These are phyloP conservation scores for Dugesia japonica DNA, from an alignment of 2,888 invertebrate species.

Conservation along the genomic window DNA sequence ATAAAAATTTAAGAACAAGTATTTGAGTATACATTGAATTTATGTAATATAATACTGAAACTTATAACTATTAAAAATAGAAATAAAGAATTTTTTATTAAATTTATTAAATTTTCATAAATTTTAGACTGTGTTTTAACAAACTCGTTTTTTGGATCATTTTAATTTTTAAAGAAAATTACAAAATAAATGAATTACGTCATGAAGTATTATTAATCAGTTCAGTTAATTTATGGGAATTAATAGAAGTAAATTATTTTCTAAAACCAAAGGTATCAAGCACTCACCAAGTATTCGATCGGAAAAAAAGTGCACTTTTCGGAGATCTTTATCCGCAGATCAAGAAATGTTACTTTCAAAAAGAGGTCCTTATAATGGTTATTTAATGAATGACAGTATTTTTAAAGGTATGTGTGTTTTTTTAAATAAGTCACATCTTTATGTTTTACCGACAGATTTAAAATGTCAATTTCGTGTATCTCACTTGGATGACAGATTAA, in stretches of 20 bases:
- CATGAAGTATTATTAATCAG: too few relatives aligned
- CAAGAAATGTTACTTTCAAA: conserved; percentile 3
- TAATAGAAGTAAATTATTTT: conserved; percentile 12
- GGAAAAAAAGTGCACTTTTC: background rate
- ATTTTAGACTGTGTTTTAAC: too few relatives aligned
- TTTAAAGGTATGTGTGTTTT: background rate
- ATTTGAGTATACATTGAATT: too few relatives aligned
- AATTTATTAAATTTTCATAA: too few relatives aligned
- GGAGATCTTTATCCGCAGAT: background rate
- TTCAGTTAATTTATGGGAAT: background rate
- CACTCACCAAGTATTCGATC: background rate
- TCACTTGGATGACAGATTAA: background rate
- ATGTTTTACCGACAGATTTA: background rate
- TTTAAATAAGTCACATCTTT: too few relatives aligned
- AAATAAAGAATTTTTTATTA: too few relatives aligned
- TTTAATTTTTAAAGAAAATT: too few relatives aligned
- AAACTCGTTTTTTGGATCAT: too few relatives aligned
- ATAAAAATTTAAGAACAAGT: too few relatives aligned
- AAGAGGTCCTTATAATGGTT: background rate
- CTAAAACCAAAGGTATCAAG: background rate
- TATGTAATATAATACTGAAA: too few relatives aligned
- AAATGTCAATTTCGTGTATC: conserved; percentile 1
- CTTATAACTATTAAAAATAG: too few relatives aligned
- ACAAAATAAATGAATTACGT: too few relatives aligned
- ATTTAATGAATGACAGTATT: background rate